Conservation (phyloP, 2,888 invertebrate genomes). For the Ornithoptera priamus region DNA sequence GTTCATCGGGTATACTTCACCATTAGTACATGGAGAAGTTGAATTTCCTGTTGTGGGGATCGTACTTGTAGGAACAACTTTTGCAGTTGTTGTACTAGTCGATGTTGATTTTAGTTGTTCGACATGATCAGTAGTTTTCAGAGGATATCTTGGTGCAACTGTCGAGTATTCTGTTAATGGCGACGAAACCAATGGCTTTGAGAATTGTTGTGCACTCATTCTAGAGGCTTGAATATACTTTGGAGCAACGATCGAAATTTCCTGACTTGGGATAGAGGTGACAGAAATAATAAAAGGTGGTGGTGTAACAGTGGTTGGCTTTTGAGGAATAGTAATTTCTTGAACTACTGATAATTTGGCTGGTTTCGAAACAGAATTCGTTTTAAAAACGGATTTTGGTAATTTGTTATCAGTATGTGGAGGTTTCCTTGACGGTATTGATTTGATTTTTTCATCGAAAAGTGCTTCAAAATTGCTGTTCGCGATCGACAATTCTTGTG, state of each 20-base stretch:
- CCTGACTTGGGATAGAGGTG: background rate
- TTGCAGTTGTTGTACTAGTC: background rate
- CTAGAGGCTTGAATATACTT: background rate
- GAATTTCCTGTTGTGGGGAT: background rate
- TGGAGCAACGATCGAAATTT: background rate
- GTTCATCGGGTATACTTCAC: slow-evolving; percentile 16
- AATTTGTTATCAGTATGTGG: background rate
- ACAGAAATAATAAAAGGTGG: background rate
- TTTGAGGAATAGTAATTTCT: background rate
- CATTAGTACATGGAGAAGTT: slow-evolving; percentile 6
- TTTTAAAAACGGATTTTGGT: background rate
- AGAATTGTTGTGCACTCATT: background rate
- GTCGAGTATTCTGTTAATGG: background rate
- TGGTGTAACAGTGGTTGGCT: background rate
- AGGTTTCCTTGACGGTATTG: background rate
- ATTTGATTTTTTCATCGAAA: background rate
- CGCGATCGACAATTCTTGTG: too few species aligned
- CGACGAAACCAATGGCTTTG: background rate
- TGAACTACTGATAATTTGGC: too few species aligned
- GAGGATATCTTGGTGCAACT: background rate
- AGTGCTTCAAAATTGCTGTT: background rate
- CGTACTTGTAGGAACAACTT: background rate
- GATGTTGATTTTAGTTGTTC: background rate
- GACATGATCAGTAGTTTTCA: background rate
- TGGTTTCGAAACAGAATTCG: too few species aligned